Conservation (phyloP, 2,113 vertebrate genomes). For the Tautogolabrus adspersus region DNA sequence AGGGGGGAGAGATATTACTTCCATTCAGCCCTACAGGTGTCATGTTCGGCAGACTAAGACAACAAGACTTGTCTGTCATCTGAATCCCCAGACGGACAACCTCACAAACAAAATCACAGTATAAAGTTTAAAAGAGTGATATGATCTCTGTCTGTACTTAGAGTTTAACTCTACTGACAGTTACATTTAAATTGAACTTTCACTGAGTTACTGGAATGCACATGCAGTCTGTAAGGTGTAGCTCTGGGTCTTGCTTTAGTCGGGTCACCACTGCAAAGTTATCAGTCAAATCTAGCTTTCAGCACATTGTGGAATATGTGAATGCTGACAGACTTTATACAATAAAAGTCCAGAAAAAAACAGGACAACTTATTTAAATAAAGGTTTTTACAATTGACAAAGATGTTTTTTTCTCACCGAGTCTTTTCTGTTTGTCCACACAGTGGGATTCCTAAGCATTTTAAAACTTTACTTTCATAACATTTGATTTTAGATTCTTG, state of each 20-base stretch:
- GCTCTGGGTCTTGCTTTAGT: neutral
- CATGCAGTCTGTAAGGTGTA: neutral
- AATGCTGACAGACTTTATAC: neutral
- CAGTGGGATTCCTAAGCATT: too few species aligned
- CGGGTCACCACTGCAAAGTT: constrained; percentile 1
- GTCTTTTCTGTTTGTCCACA: too few species aligned
- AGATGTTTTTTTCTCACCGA: too few species aligned
- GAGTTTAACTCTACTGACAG: constrained; percentile 21
- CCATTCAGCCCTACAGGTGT: constrained; percentile 73
- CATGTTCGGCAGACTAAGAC: constrained; percentile 66
- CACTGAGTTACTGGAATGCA: neutral
- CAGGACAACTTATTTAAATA: too few species aligned
- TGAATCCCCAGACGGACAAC: constrained; percentile 42
- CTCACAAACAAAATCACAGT: constrained; percentile 57
- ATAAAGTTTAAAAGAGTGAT: constrained; percentile 36
- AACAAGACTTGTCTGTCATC: constrained; percentile 67
- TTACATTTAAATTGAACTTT: constrained; percentile 26
- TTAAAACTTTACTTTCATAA: too few species aligned
- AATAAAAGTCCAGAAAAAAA: too few species aligned
- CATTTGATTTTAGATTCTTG: neutral
- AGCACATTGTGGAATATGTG: neutral
- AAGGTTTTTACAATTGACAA: too few species aligned
- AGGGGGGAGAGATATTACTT: constrained; percentile 51
- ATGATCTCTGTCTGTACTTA: constrained; percentile 24
- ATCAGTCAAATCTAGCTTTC: neutral